Conservation (phyloP, 2,888 invertebrate genomes). For the Brenthis daphne region DNA sequence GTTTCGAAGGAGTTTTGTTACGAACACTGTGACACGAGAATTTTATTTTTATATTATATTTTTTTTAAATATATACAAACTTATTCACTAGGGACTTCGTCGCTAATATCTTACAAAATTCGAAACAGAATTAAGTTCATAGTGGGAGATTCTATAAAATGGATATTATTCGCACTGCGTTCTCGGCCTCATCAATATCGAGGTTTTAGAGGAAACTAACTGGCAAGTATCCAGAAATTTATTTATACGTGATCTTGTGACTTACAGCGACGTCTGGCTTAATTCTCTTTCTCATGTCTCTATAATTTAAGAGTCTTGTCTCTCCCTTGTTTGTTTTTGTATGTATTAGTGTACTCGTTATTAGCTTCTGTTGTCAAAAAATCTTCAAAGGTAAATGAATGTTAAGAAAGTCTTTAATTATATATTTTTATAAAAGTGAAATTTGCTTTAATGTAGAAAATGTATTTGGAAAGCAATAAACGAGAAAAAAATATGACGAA, state of each 20-base stretch:
- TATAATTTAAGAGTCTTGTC: neutral
- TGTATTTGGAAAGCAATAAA: too few relatives aligned
- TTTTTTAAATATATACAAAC: too few relatives aligned
- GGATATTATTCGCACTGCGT: conserved; percentile 20
- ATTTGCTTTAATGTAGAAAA: too few relatives aligned
- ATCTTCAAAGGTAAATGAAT: neutral
- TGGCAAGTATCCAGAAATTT: conserved; percentile 28
- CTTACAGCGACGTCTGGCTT: conserved; percentile 7
- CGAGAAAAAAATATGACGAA: too few relatives aligned
- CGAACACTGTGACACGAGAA: too few relatives aligned
- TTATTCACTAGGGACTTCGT: too few relatives aligned
- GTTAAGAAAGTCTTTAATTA: neutral
- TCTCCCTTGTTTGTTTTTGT: too few relatives aligned
- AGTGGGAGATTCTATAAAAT: conserved; percentile 6
- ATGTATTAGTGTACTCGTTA: too few relatives aligned
- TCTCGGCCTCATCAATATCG: conserved; percentile 18
- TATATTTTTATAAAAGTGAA: neutral
- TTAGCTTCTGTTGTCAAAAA: too few relatives aligned
- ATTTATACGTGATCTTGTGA: conserved; percentile 28
- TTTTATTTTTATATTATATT: too few relatives aligned
- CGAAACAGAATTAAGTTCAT: neutral
- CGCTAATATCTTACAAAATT: neutral
- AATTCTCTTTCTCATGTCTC: conserved; percentile 1
- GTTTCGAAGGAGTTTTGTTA: too few relatives aligned
- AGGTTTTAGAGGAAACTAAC: conserved; percentile 8